Evolutionary conservation across 2,113 vertebrate species (phyloP).

Genomic region (Lophotis ruficrista): DNA sequence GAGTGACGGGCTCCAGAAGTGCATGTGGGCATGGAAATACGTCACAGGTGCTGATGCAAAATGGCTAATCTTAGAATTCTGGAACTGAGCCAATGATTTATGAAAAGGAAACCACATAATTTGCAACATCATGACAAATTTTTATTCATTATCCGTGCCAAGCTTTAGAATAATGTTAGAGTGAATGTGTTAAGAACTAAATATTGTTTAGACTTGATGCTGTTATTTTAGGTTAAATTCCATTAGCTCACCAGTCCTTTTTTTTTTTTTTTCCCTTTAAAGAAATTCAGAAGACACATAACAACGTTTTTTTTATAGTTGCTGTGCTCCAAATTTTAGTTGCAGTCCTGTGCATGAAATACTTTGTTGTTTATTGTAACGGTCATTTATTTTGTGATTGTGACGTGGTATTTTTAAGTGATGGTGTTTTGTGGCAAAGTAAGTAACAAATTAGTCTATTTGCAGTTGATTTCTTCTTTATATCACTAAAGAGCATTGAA

Average conservation of each 20-base stretch:
- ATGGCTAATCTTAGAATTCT: constrained; percentile 4
- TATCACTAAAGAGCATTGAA: background rate
- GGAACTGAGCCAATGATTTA: background rate
- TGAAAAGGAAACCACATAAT: constrained; percentile 10
- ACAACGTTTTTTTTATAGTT: background rate
- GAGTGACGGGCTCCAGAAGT: constrained; percentile 57
- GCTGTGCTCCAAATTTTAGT: constrained; percentile 45
- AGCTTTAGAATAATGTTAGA: constrained; percentile 1
- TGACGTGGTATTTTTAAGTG: constrained; percentile 52
- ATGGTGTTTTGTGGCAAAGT: constrained; percentile 57
- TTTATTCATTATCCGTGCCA: background rate
- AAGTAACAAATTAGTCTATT: constrained; percentile 30
- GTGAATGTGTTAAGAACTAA: background rate
- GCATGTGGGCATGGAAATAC: constrained; percentile 72
- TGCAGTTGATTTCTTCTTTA: background rate
- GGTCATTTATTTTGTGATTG: constrained; percentile 45
- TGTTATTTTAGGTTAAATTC: constrained; percentile 5
- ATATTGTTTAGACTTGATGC: background rate
- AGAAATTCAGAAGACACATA: background rate
- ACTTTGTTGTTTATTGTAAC: constrained; percentile 25
- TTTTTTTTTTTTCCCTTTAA: background rate
- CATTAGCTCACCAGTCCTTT: background rate
- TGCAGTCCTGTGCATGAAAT: constrained; percentile 42
- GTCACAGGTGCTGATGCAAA: constrained; percentile 58
- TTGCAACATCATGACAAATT: background rate